Base-by-base conservation (phyloP, 2,888 invertebrate species). In the Leptopilina syphax region DNA sequence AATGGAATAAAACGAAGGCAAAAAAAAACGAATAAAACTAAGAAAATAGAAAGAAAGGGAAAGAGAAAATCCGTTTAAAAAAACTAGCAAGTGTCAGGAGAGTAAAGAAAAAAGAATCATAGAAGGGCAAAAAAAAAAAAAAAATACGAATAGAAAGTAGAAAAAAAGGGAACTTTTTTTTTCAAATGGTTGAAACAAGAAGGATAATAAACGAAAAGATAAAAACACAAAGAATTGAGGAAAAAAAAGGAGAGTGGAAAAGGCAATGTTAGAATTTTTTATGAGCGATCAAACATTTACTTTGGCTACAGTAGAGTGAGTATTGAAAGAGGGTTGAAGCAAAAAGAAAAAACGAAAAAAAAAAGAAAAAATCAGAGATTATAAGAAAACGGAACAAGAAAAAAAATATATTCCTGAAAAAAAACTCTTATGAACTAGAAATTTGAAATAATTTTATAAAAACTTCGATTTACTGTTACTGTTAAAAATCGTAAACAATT, bases 1-100 rank as follows among this genome's bases (percentile, higher is more conserved):
- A 50, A 68, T 44, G 68, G 47, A 68, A 68, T 47, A 50, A 68
- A 68, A 68, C 41, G 41, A 77, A 27, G 13, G 65, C 0, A 44
- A 76, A 76, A 76, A 60, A 10, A 57, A 65, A 24, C 3, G 34
- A 44, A 44, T 8, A 44, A 60, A 41, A 63, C 6, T 7, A 34
- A 47, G 54, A 76, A 34, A 76, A n/a, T 60, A 76, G n/a, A 63
- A 18, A 18, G 24, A 5, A 10, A 50, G 63, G 24, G 24, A 18
- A 24, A 24, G n/a, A 60, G 18, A 63, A 63, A 63, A 24, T 24
- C 3, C 6, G 63, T 24, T 24, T 24, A 24, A 63, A 63, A 18
- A 63, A 63, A 50, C 10, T 8, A 63, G 24, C 63, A 63, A 63
- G 63, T 63, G 63, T 63, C 63, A 63, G 24, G 24, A 70, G 50